Base-by-base conservation (phyloP, 2,888 invertebrate species). In the Dicyrtomina minuta region DNA sequence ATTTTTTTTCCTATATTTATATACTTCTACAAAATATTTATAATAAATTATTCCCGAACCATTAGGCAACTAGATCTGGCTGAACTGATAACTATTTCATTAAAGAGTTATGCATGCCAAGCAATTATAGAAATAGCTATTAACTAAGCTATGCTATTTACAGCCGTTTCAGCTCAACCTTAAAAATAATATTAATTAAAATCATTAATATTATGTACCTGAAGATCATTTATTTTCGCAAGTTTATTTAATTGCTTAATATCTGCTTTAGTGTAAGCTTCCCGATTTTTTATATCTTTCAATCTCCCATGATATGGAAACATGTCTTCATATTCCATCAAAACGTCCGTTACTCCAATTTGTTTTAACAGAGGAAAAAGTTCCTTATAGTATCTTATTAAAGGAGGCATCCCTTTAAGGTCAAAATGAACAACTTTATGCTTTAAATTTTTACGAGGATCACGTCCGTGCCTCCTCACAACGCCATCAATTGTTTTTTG, bases 251-350 rank as follows among this genome's bases (percentile, higher is more conserved):
- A 87, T 15, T 80, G 80, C 53, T 79, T 79, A 46, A 88, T 83
- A 67, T 88, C 86, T n/a, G 80, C 79, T 66, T 80, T 81, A 59
- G 84, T 82, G 79, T 92, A 93, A 66, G 87, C 85, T 80, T 89
- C 88, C 1, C 81, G 82, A 4, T 89, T 87, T 51, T 87, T 85
- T 49, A 90, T 82, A 75, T 86, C 86, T 33, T 81, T 81, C 8
- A 90, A 81, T 8, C 80, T 80, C 0, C 86, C 89, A 41, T 84
- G 81, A 80, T 88, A 93, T 0, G 93, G 92, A 81, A 93, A 93
- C 89, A 90, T 92, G 79, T 93, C 93, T 81, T 93, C 93, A 80
- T 93, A 93, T 80, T 93, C 93, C 43, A 93, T 84, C 4, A 93
- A 82, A 15, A 93, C 80, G 0, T 90, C 92, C 26, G 89, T 92